Percentiles rank a stretch among this genome's conserved stretches.
Conservation (phyloP, 2,888 invertebrate genomes). For the Zeuzera pyrina region DNA sequence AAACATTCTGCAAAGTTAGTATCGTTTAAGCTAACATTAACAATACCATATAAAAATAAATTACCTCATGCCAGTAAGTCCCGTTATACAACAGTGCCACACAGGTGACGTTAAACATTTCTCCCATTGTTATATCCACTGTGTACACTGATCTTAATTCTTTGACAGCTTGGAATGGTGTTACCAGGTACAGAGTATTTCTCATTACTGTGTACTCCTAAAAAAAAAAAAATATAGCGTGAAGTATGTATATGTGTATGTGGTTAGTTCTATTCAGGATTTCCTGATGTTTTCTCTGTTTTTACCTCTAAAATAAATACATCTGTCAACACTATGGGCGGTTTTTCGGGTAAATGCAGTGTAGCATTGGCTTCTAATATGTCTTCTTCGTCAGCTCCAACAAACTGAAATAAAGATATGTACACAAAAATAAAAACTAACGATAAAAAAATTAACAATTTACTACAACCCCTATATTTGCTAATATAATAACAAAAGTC, state of each 20-base stretch:
- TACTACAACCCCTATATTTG: too few species aligned
- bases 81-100: slow-evolving; percentile 57
- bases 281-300: too few species aligned
- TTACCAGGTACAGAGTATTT: slow-evolving; percentile 68
- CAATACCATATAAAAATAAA: not conserved
- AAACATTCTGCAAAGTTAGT: too few species aligned
- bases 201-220: slow-evolving; percentile 67
- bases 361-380: slow-evolving; percentile 58
- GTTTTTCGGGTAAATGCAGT: slow-evolving; percentile 46
- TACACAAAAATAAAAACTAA: not conserved
- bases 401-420: slow-evolving; percentile 31
- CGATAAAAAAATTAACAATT: too few species aligned
- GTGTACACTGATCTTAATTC: slow-evolving; percentile 67
- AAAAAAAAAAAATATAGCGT: slow-evolving; percentile 7
- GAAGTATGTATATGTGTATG: not conserved
- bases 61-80: slow-evolving; percentile 69
- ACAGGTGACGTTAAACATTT: slow-evolving; percentile 59
- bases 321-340: slow-evolving; percentile 59
- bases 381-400: slow-evolving; percentile 50
- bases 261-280: too few species aligned
- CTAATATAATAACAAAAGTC: too few species aligned
- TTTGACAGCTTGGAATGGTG: slow-evolving; percentile 62
- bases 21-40: not conserved
- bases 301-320: slow-evolving; percentile 60
- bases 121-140: slow-evolving; percentile 55